Evolutionary conservation across 2,113 vertebrate genomes (phyloP).

Genomic region (Struthidea cinerea): DNA sequence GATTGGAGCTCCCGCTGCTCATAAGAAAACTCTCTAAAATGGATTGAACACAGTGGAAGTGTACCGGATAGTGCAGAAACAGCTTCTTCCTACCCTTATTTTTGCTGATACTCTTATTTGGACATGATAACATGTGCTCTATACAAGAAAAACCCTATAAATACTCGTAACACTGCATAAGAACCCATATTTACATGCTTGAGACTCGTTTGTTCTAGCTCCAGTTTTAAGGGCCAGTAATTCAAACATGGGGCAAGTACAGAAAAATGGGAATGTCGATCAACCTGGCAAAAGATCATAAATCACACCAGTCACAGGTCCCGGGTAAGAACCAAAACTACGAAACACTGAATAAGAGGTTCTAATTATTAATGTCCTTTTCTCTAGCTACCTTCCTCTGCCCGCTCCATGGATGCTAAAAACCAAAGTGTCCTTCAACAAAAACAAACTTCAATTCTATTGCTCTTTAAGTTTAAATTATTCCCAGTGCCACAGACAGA

Average conservation of each 20-base stretch:
- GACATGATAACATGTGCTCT: background rate
- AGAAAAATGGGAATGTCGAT: background rate
- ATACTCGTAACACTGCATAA: background rate
- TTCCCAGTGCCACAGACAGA: background rate
- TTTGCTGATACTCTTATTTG: background rate
- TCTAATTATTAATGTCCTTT: background rate
- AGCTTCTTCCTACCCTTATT: background rate
- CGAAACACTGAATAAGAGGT: background rate
- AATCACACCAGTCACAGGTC: background rate
- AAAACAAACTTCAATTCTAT: background rate
- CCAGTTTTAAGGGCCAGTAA: background rate
- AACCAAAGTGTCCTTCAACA: background rate
- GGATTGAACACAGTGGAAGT: background rate
- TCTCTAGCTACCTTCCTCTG: background rate
- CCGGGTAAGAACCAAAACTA: background rate
- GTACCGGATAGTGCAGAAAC: background rate
- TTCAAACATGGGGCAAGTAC: background rate
- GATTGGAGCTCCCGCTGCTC: background rate
- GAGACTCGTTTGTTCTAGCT: background rate
- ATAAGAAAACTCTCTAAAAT: background rate
- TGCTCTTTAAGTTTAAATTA: background rate
- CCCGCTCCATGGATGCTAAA: background rate
- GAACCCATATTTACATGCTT: background rate
- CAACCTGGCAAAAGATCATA: rapidly evolving
- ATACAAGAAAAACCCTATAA: background rate